Conservation (phyloP, 2,888 invertebrate species). For the Clanis bilineata region DNA sequence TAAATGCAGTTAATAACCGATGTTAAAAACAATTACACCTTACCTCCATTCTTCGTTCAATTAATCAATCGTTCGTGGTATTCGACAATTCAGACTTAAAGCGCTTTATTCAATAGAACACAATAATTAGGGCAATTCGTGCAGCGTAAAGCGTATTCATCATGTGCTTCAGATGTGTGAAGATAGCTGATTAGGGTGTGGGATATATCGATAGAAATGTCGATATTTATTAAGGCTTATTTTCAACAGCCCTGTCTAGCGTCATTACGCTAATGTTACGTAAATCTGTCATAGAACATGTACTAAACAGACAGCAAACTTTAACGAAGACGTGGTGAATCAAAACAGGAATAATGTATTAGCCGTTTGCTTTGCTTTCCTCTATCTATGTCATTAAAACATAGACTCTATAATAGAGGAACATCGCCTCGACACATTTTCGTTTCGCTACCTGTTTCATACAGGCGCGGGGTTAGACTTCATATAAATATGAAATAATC, state of each 20-base stretch:
- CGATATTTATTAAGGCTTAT: constrained; percentile 16
- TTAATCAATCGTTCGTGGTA: constrained; percentile 33
- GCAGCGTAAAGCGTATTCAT: constrained; percentile 67
- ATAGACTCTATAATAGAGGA: too few relatives aligned
- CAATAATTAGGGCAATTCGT: constrained; percentile 53
- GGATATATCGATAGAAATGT: constrained; percentile 21
- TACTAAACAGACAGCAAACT: too few relatives aligned
- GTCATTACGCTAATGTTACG: too few relatives aligned
- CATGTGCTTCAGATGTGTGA: constrained; percentile 62
- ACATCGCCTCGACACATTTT: too few relatives aligned
- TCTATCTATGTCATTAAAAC: too few relatives aligned
- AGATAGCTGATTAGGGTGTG: constrained; percentile 19
- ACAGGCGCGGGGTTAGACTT: too few relatives aligned
- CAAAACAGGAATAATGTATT: too few relatives aligned
- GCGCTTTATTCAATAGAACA: constrained; percentile 27
- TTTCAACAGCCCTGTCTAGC: background rate
- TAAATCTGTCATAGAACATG: too few relatives aligned
- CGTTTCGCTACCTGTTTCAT: too few relatives aligned
- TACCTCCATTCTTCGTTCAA: constrained; percentile 30
- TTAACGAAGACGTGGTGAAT: too few relatives aligned
- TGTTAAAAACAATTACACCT: constrained; percentile 36
- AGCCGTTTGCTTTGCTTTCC: too few relatives aligned
- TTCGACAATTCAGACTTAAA: constrained; percentile 27
- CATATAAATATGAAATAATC: too few relatives aligned
- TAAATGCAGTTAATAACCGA: constrained; percentile 23